A percentile compares a stretch with the other conserved stretches of the same genome.
These are phyloP conservation scores for Pseudoips prasinana DNA, from an alignment of 2,888 invertebrate species.

Conservation along the genomic window DNA sequence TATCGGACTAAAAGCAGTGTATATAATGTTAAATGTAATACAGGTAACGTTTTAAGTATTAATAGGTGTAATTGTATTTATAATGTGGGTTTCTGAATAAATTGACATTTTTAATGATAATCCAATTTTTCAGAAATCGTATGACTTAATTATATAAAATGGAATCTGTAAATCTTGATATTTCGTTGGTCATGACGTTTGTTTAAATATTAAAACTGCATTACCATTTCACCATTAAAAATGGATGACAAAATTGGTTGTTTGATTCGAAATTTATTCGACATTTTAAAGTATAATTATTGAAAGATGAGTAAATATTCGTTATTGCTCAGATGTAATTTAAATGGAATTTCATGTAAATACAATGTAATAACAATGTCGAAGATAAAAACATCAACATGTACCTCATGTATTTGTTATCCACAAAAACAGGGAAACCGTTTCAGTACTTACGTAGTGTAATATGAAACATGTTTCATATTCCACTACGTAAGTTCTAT, in stretches of 20 bases:
- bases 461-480: too few relatives aligned
- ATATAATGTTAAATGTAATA: conserved; percentile 51
- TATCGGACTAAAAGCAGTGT: conserved; percentile 50
- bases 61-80: conserved; percentile 34
- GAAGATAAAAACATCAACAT: too few relatives aligned
- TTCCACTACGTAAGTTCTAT: too few relatives aligned
- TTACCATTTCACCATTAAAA: conserved; percentile 24
- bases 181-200: conserved; percentile 17
- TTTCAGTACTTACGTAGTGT: too few relatives aligned
- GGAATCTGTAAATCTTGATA: conserved; percentile 16
- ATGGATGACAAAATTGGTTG: conserved; percentile 20
- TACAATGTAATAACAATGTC: too few relatives aligned
- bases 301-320: too few relatives aligned
- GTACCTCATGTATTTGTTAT: too few relatives aligned
- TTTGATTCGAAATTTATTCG: conserved; percentile 3
- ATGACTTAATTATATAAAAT: conserved; percentile 1
- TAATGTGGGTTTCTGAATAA: conserved; percentile 25
- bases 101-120: conserved; percentile 21
- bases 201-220: conserved; percentile 27
- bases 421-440: too few relatives aligned
- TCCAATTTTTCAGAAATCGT: conserved; percentile 21
- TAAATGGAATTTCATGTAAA: too few relatives aligned
- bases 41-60: conserved; percentile 51
- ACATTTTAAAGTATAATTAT: too few relatives aligned
- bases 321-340: too few relatives aligned